A percentile compares a stretch with the other conserved stretches of the same genome.
These are phyloP conservation scores for Apis laboriosa DNA, from an alignment of 1,140 invertebrate genomes.

Conservation along the genomic window DNA sequence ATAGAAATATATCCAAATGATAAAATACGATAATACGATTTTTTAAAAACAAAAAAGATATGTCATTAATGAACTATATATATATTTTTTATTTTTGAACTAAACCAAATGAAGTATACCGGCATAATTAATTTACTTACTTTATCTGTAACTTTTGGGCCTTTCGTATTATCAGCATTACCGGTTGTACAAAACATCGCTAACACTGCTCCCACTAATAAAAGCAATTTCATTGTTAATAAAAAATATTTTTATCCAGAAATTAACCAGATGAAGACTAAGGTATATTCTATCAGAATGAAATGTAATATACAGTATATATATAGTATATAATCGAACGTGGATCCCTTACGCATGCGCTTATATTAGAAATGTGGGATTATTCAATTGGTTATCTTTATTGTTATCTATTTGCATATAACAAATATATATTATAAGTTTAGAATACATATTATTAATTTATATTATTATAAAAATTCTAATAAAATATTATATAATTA, in stretches of 20 bases:
- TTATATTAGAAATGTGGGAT: conserved; percentile 55
- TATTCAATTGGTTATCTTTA: conserved; percentile 42
- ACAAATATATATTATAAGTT: background rate
- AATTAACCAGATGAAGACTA: conserved; percentile 12
- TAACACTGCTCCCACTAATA: conserved; percentile 59
- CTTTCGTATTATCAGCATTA: conserved; percentile 78
- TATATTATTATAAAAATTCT: background rate
- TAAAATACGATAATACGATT: background rate
- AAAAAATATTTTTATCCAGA: background rate
- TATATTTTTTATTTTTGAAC: too few relatives aligned
- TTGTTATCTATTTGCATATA: background rate
- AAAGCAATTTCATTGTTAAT: conserved; percentile 51
- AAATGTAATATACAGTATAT: background rate
- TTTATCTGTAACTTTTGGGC: conserved; percentile 89
- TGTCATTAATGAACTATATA: too few relatives aligned
- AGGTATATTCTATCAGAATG: conserved; percentile 22
- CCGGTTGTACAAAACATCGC: conserved; percentile 48
- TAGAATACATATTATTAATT: background rate
- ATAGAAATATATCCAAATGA: background rate
- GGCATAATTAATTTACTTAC: conserved; percentile 77
- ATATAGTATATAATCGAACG: conserved; percentile 21
- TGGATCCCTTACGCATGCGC: conserved; percentile 38
- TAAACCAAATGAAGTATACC: background rate
- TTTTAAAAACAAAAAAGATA: too few relatives aligned
- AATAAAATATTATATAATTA: too few relatives aligned